Evolutionary conservation across 2,888 invertebrate species (phyloP), one percentile per base, ranked within the genome.

Genomic region (Allolobophora icterica): DNA sequence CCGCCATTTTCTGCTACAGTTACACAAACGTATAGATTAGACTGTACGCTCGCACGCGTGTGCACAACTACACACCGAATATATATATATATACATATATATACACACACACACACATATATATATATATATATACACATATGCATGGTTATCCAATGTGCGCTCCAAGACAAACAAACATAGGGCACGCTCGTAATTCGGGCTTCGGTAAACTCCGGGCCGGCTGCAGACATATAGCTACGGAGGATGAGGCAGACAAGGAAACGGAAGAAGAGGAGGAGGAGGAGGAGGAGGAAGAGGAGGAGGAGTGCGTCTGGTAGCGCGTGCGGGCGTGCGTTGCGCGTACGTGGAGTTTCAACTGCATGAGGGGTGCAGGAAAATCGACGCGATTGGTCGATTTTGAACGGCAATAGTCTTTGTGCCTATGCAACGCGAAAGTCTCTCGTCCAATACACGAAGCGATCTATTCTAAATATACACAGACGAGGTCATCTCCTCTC

Each of bases 41-140:
- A 71, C 71, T n/a, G 71, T 71, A 71, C 71, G n/a, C 71, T 71
- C 71, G n/a, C 71, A n/a, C 71, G n/a, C 71, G 71, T n/a, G n/a
- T n/a, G 8, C 71, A 11, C 71, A 71, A 2, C 30, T 1, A 71
- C 71, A n/a, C n/a, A 71, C n/a, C 17, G 21, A 21, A n/a, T n/a
- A 71, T n/a, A 71, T 71, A 30, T n/a, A 71, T n/a, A n/a, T n/a
- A 71, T n/a, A 52, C 17, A 71, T 71, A n/a, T 8, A 71, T n/a
- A 71, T 71, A 30, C 24, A 58, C 24, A 30, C 13, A 30, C 13
- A 45, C 15, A 19, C 15, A 19, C 15, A 52, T 52, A 6, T 21
- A 52, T 52, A 6, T 52, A 21, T 24, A 21, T 52, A 52, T 52
- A 52, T 52, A 52, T 71, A 8, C 71, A 71, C n/a, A 30, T 13